A percentile compares a stretch with the other conserved stretches of the same genome.
Evolutionary conservation across 2,888 invertebrate species (phyloP).

Genomic region (Actias luna): DNA sequence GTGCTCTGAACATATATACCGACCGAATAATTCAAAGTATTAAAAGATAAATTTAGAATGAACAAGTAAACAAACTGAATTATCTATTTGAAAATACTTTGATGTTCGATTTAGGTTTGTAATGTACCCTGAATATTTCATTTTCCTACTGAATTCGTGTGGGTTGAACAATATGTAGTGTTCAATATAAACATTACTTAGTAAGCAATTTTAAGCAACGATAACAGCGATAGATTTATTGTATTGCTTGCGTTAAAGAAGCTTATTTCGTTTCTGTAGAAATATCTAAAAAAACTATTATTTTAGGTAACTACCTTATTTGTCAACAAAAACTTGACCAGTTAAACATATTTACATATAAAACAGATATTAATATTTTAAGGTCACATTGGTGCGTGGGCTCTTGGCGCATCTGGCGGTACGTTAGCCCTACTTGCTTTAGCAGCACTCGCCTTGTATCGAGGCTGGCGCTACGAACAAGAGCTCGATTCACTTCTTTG

Average conservation of each 20-base stretch:
- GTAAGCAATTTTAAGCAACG: no score
- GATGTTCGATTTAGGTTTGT: slow-evolving; percentile 14
- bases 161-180: background rate
- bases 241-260: no score
- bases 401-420: slow-evolving; percentile 90
- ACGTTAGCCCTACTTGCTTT: slow-evolving; percentile 86
- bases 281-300: background rate
- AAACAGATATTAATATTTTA: slow-evolving; percentile 3
- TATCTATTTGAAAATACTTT: slow-evolving; percentile 13
- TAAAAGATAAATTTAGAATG: slow-evolving; percentile 10
- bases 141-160: background rate
- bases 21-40: background rate
- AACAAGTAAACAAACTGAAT: slow-evolving; percentile 10
- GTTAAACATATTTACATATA: background rate
- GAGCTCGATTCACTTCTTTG: slow-evolving; percentile 95
- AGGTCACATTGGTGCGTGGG: slow-evolving; percentile 93
- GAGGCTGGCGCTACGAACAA: slow-evolving; percentile 97
- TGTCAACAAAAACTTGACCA: background rate
- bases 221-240: no score
- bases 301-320: background rate
- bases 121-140: background rate
- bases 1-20: background rate
- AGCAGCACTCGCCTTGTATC: slow-evolving; percentile 89
- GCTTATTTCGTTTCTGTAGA: no score
- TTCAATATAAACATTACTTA: no score